Conservation (phyloP, 1,140 invertebrate genomes). For the Eurosta solidaginis region DNA sequence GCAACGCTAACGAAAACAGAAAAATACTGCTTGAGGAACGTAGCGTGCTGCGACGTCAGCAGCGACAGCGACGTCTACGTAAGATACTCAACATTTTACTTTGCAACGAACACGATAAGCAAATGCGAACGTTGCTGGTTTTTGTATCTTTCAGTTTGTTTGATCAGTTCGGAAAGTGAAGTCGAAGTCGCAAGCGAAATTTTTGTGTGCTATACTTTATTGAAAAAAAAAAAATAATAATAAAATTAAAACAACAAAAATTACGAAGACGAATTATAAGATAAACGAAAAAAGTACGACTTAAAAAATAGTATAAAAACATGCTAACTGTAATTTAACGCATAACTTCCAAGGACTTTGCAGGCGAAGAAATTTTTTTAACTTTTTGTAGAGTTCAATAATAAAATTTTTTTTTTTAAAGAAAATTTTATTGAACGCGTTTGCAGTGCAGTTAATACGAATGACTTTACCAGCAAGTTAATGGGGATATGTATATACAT, state of each 20-base stretch:
- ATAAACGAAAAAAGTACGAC: background rate
- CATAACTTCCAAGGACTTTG: background rate
- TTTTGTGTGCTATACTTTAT: background rate
- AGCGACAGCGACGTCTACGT: background rate
- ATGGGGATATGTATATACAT: background rate
- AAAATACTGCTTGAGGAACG: background rate
- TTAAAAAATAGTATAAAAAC: background rate
- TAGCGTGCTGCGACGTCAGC: background rate
- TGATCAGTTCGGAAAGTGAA: slow-evolving; percentile 40
- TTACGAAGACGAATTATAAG: background rate
- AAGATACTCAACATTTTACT: background rate
- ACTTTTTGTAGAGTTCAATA: background rate
- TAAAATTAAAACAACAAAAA: background rate
- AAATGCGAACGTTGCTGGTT: slow-evolving; percentile 10
- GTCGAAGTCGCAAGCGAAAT: slow-evolving; percentile 30
- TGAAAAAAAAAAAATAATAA: slow-evolving; percentile 1
- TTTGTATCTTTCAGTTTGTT: slow-evolving; percentile 37
- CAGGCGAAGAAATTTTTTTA: background rate
- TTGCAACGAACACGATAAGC: slow-evolving; percentile 26
- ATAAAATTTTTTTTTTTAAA: background rate
- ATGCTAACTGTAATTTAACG: background rate
- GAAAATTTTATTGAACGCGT: background rate
- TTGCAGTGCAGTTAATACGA: background rate
- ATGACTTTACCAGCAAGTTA: background rate
- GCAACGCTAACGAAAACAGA: background rate